Base-by-base conservation (phyloP, 2,797 vertebrate genomes). In the Clamator glandarius region DNA sequence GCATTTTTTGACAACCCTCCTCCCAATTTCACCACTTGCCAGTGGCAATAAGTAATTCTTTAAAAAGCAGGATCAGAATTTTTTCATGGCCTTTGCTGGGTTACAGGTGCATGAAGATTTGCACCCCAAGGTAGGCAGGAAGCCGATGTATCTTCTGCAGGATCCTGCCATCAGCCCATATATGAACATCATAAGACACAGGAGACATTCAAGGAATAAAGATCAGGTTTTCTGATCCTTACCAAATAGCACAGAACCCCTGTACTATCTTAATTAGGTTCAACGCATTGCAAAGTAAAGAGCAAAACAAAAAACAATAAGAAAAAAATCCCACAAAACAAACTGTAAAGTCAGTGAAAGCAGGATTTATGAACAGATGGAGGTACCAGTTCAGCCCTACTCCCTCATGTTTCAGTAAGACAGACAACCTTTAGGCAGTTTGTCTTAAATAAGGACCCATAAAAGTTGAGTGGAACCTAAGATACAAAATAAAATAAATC, bases 261-360 rank as follows among this genome's bases (percentile, higher is more conserved):
- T 29, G 6, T 8, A 9, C 73, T 31, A 54, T 29, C 39, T 76
- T 25, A 39, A 73, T 67, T 50, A 24, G 41, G 48, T 50, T 52
- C 26, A 80, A 88, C 79, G 57, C 33, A 58, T 1, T 7, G 11
- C 35, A 67, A 80, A 78, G 31, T 2, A 39, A 76, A 88, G 79
- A 51, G 15, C 9, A 91, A 92, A 83, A 2, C 6, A 17, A 55
- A 64, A 8, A 9, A 31, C 61, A 61, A 6, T n/a, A n/a, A n/a
- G n/a, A 1, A 3, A 9, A 25, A 10, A 4, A 0, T 2, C 5
- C 15, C 8, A 4, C 0, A 0, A 66, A 68, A 59, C 8, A 62
- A 28, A 9, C 0, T 28, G 11, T 29, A 42, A 75, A 86, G 36
- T 57, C 51, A 61, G 33, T 15, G 69, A 84, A 75, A 73, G 39